Percentiles rank a stretch among this genome's conserved stretches.
Evolutionary conservation across 1,140 invertebrate genomes (phyloP).

Genomic region (Ganaspis sp.): DNA sequence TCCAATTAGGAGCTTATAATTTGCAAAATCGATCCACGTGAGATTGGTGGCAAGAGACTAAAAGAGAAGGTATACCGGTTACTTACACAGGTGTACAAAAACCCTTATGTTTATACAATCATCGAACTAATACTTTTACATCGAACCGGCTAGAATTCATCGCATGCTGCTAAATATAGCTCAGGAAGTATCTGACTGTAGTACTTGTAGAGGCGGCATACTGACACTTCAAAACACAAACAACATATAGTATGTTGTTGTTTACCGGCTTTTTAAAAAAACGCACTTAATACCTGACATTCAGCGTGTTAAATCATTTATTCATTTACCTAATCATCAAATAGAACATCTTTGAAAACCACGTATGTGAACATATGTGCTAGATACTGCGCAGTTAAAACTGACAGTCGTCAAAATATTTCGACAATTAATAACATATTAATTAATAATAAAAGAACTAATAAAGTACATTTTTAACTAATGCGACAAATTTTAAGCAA

Average conservation of each 20-base stretch:
- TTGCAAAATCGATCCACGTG: slow-evolving; percentile 38
- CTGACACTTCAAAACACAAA: slow-evolving; percentile 41
- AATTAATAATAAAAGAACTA: no score
- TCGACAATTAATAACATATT: no score
- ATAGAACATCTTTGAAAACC: no score
- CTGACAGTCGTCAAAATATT: no score
- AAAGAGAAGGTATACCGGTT: slow-evolving; percentile 33
- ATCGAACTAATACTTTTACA: neutral
- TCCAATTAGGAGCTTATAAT: slow-evolving; percentile 34
- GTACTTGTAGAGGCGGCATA: slow-evolving; percentile 45
- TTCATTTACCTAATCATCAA: neutral
- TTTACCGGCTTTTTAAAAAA: slow-evolving; percentile 28
- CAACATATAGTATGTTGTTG: slow-evolving; percentile 32
- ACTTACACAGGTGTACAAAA: slow-evolving; percentile 40
- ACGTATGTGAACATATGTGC: no score
- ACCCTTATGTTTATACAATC: neutral
- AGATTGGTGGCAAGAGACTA: neutral
- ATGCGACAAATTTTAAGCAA: no score
- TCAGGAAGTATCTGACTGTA: slow-evolving; percentile 39
- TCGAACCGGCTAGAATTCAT: slow-evolving; percentile 1
- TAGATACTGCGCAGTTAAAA: no score
- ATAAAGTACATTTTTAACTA: no score
- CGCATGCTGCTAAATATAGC: slow-evolving; percentile 41
- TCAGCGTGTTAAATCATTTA: slow-evolving; percentile 43
- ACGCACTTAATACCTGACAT: slow-evolving; percentile 44